phyloP scores from a whole-genome alignment of 2,797 vertebrate genomes.

The Pseudochirops cupreus region DNA sequence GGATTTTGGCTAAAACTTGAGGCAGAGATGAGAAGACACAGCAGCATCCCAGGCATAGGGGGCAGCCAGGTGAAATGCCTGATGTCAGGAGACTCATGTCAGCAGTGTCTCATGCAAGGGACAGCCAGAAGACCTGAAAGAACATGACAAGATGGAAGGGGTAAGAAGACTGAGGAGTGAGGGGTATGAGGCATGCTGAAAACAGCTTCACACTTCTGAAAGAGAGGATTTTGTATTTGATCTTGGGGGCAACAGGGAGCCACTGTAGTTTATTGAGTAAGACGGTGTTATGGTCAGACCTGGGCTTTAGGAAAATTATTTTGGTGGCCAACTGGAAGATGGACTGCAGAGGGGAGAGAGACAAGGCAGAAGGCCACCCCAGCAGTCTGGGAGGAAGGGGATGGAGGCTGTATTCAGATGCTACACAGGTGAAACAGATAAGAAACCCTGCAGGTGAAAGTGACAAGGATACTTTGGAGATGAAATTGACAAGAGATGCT shows the following conservation, averaged over 20 bases:
- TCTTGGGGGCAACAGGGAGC: background rate
- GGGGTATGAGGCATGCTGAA: fast-evolving
- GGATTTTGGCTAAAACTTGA: background rate
- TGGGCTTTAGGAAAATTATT: background rate
- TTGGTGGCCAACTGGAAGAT: background rate
- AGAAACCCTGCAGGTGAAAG: too few species aligned
- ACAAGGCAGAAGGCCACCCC: background rate
- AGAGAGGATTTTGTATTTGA: background rate
- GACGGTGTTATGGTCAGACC: background rate
- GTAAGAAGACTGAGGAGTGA: background rate
- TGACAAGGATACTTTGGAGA: too few species aligned
- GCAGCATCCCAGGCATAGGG: background rate
- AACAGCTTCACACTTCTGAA: too few species aligned
- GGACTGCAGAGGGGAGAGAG: background rate
- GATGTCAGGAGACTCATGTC: background rate
- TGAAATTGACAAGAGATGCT: too few species aligned
- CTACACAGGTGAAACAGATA: background rate
- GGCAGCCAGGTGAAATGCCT: background rate
- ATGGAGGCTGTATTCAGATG: too few species aligned
- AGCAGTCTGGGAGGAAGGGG: background rate
- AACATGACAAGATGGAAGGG: background rate
- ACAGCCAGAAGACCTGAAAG: background rate
- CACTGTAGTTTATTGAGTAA: background rate
- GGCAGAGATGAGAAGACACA: background rate
- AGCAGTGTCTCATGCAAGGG: background rate